Conservation (phyloP, 1,140 invertebrate species). For the Drosophila fuyamai region DNA sequence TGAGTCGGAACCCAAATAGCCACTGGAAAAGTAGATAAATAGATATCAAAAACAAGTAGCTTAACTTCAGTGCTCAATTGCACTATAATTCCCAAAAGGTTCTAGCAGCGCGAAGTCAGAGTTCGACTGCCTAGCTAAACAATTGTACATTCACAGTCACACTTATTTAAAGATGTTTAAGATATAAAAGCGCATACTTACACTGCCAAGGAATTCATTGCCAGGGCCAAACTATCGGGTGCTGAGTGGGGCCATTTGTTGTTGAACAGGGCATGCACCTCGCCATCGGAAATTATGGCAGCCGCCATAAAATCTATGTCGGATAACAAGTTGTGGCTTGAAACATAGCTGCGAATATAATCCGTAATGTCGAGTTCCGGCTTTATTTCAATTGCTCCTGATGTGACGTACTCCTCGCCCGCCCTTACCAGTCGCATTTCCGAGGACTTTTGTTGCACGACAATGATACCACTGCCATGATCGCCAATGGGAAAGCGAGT, state of each 20-base stretch:
- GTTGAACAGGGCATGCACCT: slow-evolving; percentile 40
- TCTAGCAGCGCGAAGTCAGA: no score
- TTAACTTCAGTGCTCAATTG: no score
- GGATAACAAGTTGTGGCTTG: neutral
- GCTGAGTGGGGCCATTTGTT: slow-evolving; percentile 16
- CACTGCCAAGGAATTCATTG: slow-evolving; percentile 55
- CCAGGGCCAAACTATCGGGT: slow-evolving; percentile 34
- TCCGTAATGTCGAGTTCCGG: neutral
- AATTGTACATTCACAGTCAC: no score
- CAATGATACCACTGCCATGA: neutral
- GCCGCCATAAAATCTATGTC: slow-evolving; percentile 26
- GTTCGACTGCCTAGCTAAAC: no score
- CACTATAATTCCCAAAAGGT: no score
- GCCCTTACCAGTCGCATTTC: neutral
- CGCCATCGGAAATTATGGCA: slow-evolving; percentile 12
- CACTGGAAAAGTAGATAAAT: slow-evolving; percentile 16
- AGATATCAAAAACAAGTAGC: neutral
- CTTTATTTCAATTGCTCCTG: slow-evolving; percentile 6
- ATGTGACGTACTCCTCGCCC: neutral
- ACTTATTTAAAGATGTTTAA: no score
- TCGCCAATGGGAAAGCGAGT: neutral
- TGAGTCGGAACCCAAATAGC: slow-evolving; percentile 13
- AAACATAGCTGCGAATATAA: slow-evolving; percentile 4
- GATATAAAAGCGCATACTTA: slow-evolving; percentile 7
- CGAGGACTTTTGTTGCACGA: neutral